A percentile compares a stretch with the other conserved stretches of the same genome.
phyloP scores from a whole-genome alignment of 2,113 vertebrate species.

The Grantiella picta region DNA sequence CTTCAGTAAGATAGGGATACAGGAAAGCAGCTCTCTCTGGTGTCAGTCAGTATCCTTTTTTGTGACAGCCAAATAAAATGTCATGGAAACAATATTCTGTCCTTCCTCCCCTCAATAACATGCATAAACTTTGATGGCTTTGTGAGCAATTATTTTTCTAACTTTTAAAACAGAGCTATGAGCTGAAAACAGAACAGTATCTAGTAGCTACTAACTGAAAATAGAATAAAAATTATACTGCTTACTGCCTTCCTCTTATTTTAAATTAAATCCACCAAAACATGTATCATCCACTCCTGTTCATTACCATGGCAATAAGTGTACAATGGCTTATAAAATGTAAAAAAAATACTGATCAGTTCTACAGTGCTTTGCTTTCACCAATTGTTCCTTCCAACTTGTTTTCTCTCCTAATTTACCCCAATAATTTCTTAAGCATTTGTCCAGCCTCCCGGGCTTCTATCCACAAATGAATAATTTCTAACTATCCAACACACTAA shows the following conservation, averaged over 20 bases:
- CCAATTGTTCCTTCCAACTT: not conserved
- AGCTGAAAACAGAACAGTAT: not conserved
- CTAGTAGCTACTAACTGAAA: not conserved
- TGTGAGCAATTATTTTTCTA: not conserved
- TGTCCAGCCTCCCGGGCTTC: not conserved
- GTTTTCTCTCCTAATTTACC: not conserved
- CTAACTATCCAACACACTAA: not conserved
- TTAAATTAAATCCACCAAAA: not conserved
- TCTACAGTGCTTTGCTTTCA: not conserved
- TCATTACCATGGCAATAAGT: not conserved
- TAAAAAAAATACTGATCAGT: not conserved
- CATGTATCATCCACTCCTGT: not conserved
- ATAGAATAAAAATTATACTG: not conserved
- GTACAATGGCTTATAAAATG: not conserved
- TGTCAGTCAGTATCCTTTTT: not conserved
- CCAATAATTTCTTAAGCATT: not conserved
- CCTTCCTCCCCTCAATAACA: not conserved
- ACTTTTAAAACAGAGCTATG: not conserved
- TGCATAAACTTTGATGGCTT: not conserved
- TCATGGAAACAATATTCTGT: not conserved
- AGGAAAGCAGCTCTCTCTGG: not conserved
- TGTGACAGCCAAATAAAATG: not conserved
- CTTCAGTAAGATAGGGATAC: not conserved
- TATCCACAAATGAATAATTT: not conserved
- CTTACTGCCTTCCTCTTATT: not conserved